Percentiles rank a stretch among this genome's conserved stretches.
Evolutionary conservation across 2,113 vertebrate genomes (phyloP).

Genomic region (Gopherus flavomarginatus): DNA sequence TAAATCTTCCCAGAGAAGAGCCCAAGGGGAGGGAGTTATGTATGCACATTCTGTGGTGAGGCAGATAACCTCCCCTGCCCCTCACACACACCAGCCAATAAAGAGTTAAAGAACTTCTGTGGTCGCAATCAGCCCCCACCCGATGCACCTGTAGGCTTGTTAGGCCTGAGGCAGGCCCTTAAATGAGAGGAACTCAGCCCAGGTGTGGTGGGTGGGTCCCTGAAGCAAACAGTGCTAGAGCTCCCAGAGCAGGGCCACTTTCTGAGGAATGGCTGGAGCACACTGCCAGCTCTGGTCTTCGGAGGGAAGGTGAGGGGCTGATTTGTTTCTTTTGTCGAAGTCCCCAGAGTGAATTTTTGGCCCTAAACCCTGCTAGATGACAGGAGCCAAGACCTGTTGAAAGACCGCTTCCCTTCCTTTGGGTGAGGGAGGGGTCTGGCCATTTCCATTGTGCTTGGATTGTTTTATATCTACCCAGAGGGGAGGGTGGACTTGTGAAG

Average conservation of each 20-base stretch:
- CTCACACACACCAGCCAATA: background rate
- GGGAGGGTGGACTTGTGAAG: background rate
- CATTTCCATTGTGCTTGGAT: background rate
- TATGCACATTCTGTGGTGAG: background rate
- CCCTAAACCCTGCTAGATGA: background rate
- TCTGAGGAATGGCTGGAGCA: background rate
- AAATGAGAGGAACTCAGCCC: background rate
- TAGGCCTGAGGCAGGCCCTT: background rate
- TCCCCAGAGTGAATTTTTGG: background rate
- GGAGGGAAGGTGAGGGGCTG: background rate
- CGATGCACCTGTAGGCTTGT: background rate
- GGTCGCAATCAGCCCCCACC: background rate
- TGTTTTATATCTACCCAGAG: background rate
- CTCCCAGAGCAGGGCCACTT: no score
- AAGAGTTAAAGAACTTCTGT: background rate
- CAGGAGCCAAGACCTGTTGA: background rate
- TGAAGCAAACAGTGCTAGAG: background rate
- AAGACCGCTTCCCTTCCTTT: background rate
- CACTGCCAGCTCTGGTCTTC: background rate
- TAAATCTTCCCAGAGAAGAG: background rate
- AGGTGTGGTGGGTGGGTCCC: background rate
- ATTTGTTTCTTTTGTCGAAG: background rate
- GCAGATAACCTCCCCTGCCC: background rate
- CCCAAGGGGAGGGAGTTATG: background rate
- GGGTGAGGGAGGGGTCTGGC: background rate